Conservation (phyloP, 2,888 invertebrate genomes). For the Carpatolechia fugitivella region DNA sequence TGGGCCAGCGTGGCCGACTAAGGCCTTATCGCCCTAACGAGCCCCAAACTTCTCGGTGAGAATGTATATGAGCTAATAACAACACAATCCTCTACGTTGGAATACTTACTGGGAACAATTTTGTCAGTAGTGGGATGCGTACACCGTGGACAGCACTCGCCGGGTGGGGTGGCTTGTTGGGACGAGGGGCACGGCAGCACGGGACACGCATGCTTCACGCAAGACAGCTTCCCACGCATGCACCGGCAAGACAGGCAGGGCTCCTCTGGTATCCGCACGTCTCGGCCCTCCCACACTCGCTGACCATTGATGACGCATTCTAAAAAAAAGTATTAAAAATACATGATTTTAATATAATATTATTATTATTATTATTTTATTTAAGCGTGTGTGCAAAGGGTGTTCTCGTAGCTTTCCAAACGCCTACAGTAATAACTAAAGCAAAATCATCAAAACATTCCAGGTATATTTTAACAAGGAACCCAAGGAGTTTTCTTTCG, state of each 20-base stretch:
- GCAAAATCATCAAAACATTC: background rate
- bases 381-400: too few relatives aligned
- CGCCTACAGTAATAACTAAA: background rate
- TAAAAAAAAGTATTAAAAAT: too few relatives aligned
- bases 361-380: too few relatives aligned
- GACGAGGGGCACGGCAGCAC: slow-evolving; percentile 89
- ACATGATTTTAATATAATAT: too few relatives aligned
- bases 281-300: slow-evolving; percentile 87
- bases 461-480: background rate
- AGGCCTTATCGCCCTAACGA: too few relatives aligned
- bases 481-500: background rate
- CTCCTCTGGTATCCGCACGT: slow-evolving; percentile 89
- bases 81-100: too few relatives aligned
- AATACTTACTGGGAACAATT: slow-evolving; percentile 63
- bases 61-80: too few relatives aligned
- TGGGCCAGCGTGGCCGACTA: too few relatives aligned
- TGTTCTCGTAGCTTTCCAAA: background rate
- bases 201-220: slow-evolving; percentile 92
- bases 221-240: slow-evolving; percentile 83
- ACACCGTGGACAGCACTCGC: slow-evolving; percentile 87
- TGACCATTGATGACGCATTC: slow-evolving; percentile 92
- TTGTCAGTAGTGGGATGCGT: slow-evolving; percentile 71
- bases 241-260: slow-evolving; percentile 93
- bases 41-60: too few relatives aligned
- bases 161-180: slow-evolving; percentile 84